Percentiles rank a stretch among this genome's conserved stretches.
phyloP scores from a whole-genome alignment of 2,797 vertebrate genomes.

The Chrysocyon brachyurus region DNA sequence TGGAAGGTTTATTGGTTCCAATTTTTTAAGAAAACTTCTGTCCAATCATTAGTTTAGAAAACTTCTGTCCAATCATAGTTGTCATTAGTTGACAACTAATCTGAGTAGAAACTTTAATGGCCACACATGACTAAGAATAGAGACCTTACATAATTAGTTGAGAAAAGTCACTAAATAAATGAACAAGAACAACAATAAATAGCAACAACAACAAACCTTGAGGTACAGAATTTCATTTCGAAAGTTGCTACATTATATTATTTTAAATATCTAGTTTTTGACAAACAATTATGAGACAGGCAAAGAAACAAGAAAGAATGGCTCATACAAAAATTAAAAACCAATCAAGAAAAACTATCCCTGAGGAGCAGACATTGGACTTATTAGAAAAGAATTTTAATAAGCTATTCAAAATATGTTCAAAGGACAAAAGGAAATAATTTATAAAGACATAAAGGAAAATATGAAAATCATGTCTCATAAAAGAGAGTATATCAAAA shows the following conservation, averaged over 20 bases:
- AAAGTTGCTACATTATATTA: neutral
- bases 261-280: neutral
- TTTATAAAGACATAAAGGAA: neutral
- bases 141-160: neutral
- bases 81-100: neutral
- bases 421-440: neutral
- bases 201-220: neutral
- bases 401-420: neutral
- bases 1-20: neutral
- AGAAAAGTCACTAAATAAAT: neutral
- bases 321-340: neutral
- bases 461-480: conserved; percentile 28
- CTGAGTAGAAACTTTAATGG: neutral
- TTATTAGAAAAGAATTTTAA: neutral
- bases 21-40: neutral
- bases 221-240: neutral
- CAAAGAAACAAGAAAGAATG: neutral
- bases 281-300: neutral
- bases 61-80: neutral
- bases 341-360: neutral
- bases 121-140: neutral
- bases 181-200: neutral
- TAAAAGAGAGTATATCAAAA: neutral
- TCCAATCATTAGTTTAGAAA: neutral
- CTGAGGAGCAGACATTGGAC: neutral